phyloP scores from a whole-genome alignment of 2,888 invertebrate species.

The Cenopis cana region DNA sequence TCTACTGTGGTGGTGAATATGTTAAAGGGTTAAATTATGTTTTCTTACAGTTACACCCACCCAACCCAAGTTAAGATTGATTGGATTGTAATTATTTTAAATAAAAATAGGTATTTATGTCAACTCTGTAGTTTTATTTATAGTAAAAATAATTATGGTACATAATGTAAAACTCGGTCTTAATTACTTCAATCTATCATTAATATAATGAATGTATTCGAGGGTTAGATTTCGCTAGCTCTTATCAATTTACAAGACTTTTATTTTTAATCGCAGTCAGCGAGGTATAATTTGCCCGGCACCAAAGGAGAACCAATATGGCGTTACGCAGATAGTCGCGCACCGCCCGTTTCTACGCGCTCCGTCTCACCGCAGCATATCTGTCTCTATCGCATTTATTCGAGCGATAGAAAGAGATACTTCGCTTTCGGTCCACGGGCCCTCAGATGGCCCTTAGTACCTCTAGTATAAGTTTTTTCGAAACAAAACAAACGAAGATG shows the following conservation, averaged over 20 bases:
- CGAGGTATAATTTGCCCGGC: background rate
- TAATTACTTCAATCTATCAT: slow-evolving; percentile 58
- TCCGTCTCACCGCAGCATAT: no score
- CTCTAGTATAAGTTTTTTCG: no score
- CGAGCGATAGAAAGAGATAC: no score
- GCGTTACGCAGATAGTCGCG: background rate
- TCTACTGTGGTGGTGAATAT: no score
- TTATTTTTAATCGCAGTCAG: slow-evolving; percentile 34
- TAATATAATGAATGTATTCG: slow-evolving; percentile 59
- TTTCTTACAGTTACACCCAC: no score
- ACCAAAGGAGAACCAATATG: background rate
- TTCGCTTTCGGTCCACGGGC: no score
- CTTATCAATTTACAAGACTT: slow-evolving; percentile 1
- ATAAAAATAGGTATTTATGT: slow-evolving; percentile 51
- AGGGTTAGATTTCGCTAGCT: slow-evolving; percentile 14
- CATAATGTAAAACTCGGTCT: slow-evolving; percentile 65
- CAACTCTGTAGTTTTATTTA: slow-evolving; percentile 61
- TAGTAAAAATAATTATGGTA: slow-evolving; percentile 62
- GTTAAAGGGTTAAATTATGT: no score
- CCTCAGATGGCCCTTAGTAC: no score
- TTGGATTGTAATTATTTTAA: slow-evolving; percentile 15
- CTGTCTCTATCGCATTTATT: no score
- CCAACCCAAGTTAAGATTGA: background rate
- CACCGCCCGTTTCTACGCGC: background rate
- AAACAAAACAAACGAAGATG: no score